Conservation (phyloP, 2,888 invertebrate species). For the Apodemia duryi region DNA sequence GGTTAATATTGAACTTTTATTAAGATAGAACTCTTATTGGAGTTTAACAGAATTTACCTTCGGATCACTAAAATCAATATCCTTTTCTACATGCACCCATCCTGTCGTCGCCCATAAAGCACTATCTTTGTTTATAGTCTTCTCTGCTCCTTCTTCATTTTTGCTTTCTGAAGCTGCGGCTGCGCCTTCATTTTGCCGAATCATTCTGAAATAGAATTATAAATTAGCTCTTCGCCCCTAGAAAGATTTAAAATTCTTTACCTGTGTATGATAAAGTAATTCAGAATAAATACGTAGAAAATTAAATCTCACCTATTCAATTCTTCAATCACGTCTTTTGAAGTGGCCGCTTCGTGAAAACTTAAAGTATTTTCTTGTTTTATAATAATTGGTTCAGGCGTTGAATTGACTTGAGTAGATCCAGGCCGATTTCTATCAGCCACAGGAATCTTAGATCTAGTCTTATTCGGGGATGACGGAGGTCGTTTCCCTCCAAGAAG, state of each 20-base stretch:
- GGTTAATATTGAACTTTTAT: neutral
- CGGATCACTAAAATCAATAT: slow-evolving; percentile 88
- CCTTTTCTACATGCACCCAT: slow-evolving; percentile 88
- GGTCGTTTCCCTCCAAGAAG: slow-evolving; percentile 70
- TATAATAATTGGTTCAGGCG: slow-evolving; percentile 63
- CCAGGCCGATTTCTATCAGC: slow-evolving; percentile 46
- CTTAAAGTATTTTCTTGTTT: slow-evolving; percentile 81
- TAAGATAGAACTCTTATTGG: neutral
- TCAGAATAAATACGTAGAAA: neutral
- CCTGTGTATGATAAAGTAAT: no score
- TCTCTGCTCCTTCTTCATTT: slow-evolving; percentile 38
- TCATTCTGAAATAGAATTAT: slow-evolving; percentile 51
- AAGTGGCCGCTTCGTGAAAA: slow-evolving; percentile 86
- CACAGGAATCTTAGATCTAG: slow-evolving; percentile 66
- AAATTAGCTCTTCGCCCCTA: no score
- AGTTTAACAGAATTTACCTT: slow-evolving; percentile 72
- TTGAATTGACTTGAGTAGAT: slow-evolving; percentile 37
- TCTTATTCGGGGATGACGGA: slow-evolving; percentile 63
- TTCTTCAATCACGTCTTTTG: slow-evolving; percentile 87
- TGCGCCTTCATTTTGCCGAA: slow-evolving; percentile 63
- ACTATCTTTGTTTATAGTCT: slow-evolving; percentile 70
- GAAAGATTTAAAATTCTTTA: no score
- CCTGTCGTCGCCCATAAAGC: slow-evolving; percentile 86
- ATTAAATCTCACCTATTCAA: slow-evolving; percentile 73
- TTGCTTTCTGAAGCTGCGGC: slow-evolving; percentile 39